These are phyloP conservation scores for Latrodectus geometricus DNA, from an alignment of 1,140 invertebrate genomes.

Conservation along the genomic window DNA sequence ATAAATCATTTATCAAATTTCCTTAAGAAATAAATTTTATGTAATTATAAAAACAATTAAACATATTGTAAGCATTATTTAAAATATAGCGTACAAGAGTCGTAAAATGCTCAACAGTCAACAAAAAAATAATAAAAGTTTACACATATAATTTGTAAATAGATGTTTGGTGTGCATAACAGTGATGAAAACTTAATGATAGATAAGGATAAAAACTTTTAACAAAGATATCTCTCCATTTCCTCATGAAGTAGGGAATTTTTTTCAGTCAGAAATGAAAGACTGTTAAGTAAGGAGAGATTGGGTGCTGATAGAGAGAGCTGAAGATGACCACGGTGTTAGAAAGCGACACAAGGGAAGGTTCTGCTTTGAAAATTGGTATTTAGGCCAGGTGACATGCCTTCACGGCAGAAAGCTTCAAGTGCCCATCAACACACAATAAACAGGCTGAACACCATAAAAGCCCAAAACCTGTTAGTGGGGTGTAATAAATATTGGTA, in stretches of 20 bases:
- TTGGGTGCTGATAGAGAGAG: slow-evolving; percentile 29
- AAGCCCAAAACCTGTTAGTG: slow-evolving; percentile 52
- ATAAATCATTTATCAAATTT: background rate
- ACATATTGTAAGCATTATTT: background rate
- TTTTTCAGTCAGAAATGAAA: background rate
- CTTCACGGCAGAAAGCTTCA: slow-evolving; percentile 55
- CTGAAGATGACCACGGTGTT: slow-evolving; percentile 38
- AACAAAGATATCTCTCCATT: background rate
- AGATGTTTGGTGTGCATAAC: slow-evolving; percentile 6
- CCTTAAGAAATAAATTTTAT: background rate
- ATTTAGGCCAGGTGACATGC: slow-evolving; percentile 36
- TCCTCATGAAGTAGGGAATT: background rate
- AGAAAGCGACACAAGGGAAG: slow-evolving; percentile 43
- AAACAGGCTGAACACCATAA: slow-evolving; percentile 37
- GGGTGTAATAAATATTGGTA: slow-evolving; percentile 45
- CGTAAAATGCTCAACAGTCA: background rate
- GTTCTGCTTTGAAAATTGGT: slow-evolving; percentile 50
- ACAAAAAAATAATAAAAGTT: background rate
- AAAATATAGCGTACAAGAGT: background rate
- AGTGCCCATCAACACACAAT: slow-evolving; percentile 51
- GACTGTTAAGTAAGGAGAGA: background rate
- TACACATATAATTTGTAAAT: no score
- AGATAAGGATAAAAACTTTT: background rate
- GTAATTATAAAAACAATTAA: background rate
- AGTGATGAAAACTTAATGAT: slow-evolving; percentile 36